phyloP scores from a whole-genome alignment of 1,140 invertebrate species.

The Papilio polyxenes region DNA sequence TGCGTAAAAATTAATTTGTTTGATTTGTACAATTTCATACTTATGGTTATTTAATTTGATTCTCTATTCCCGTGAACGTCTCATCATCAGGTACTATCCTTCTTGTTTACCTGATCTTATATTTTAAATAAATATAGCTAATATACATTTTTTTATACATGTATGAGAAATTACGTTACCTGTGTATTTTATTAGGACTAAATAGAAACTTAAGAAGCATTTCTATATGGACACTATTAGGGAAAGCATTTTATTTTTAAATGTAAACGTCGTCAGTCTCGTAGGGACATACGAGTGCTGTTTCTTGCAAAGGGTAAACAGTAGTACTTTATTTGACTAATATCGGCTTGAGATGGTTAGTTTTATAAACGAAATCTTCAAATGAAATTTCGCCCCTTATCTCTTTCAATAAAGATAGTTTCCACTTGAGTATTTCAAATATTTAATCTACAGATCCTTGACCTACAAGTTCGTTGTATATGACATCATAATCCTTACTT shows the following conservation, averaged over 20 bases:
- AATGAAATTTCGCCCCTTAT: not conserved
- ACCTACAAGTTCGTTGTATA: not conserved
- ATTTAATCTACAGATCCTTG: not conserved
- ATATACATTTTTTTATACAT: too few relatives aligned
- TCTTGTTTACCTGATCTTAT: not conserved
- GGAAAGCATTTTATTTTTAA: too few relatives aligned
- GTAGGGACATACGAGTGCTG: too few relatives aligned
- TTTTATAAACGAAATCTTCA: not conserved
- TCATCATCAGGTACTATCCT: not conserved
- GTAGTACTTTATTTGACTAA: not conserved
- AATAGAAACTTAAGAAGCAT: too few relatives aligned
- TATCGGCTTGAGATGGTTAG: not conserved
- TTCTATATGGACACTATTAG: too few relatives aligned
- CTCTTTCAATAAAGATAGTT: not conserved
- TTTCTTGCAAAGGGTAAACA: too few relatives aligned
- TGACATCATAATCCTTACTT: not conserved
- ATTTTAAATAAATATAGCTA: not conserved
- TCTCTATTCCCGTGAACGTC: slow-evolving; percentile 27
- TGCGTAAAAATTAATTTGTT: slow-evolving; percentile 54
- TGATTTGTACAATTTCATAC: slow-evolving; percentile 38
- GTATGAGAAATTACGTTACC: too few relatives aligned
- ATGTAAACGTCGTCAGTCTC: too few relatives aligned
- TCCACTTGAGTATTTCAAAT: not conserved
- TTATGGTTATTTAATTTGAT: slow-evolving; percentile 53
- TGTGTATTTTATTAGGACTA: not conserved